These are phyloP conservation scores for Drosophila kurseongensis DNA, from an alignment of 1,140 invertebrate species.

Conservation along the genomic window DNA sequence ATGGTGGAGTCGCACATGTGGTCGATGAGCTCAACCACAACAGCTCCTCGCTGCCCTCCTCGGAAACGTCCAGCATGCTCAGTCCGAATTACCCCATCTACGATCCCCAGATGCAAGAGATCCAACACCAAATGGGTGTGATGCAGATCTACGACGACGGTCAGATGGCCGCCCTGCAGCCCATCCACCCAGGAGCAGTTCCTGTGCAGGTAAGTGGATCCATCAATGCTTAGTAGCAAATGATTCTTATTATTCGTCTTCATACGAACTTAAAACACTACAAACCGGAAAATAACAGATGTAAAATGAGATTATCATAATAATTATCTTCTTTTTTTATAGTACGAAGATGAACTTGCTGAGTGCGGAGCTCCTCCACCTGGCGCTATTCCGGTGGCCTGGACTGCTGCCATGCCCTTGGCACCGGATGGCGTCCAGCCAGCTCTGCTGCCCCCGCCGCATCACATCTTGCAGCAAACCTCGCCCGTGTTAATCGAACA, in stretches of 20 bases:
- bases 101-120: constrained; percentile 76
- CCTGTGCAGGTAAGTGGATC: constrained; percentile 54
- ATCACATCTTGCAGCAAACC: constrained; percentile 65
- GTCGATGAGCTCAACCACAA: constrained; percentile 80
- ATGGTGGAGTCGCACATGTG: constrained; percentile 41
- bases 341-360: constrained; percentile 71
- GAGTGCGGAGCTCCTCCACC: constrained; percentile 65
- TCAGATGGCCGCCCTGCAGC: constrained; percentile 67
- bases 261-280: too few species aligned
- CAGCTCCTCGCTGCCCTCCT: constrained; percentile 64
- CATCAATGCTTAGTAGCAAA: too few species aligned
- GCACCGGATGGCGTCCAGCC: constrained; percentile 23
- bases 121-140: constrained; percentile 80
- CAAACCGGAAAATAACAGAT: not conserved
- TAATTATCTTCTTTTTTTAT: not conserved
- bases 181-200: constrained; percentile 65
- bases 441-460: constrained; percentile 48
- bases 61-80: constrained; percentile 76
- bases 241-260: too few species aligned
- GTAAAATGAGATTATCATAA: not conserved
- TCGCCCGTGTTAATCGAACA: constrained; percentile 51
- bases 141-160: constrained; percentile 80
- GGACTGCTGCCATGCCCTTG: constrained; percentile 41
- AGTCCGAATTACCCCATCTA: constrained; percentile 81
- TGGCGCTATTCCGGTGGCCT: constrained; percentile 57